These are phyloP conservation scores for Marcusenius ussheri DNA, from an alignment of 2,113 vertebrate genomes.

Conservation along the genomic window DNA sequence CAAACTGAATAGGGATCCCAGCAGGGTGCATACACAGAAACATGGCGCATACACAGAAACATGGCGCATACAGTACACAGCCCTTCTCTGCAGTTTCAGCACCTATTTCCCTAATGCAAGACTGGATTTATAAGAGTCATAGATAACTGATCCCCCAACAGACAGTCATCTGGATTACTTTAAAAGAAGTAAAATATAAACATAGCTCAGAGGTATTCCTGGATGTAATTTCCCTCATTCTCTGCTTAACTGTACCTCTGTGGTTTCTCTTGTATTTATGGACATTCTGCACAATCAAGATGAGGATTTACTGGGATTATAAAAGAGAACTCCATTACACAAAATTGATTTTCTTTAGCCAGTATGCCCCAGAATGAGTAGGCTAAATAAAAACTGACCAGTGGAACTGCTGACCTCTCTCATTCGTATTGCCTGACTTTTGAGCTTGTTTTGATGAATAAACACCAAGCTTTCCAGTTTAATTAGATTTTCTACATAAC, in stretches of 20 bases:
- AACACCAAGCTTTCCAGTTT: background rate
- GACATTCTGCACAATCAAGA: background rate
- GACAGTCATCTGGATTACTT: background rate
- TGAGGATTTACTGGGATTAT: background rate
- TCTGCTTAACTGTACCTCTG: background rate
- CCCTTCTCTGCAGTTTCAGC: background rate
- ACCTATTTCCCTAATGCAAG: background rate
- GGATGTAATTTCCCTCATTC: background rate
- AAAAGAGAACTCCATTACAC: background rate
- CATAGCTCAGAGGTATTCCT: background rate
- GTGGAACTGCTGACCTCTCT: background rate
- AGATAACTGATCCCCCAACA: background rate
- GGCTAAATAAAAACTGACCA: background rate
- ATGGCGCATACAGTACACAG: background rate
- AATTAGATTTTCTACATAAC: background rate
- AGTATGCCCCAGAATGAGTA: background rate
- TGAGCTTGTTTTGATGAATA: background rate
- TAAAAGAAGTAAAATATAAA: background rate
- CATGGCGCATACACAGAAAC: too few relatives aligned
- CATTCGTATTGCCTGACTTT: background rate
- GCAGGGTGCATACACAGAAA: background rate
- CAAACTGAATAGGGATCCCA: background rate
- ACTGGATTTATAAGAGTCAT: background rate
- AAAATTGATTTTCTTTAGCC: background rate
- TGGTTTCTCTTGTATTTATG: background rate